A percentile compares a stretch with the other conserved stretches of the same genome.
Conservation (phyloP, 2,888 invertebrate genomes). For the Tiliacea aurago region DNA sequence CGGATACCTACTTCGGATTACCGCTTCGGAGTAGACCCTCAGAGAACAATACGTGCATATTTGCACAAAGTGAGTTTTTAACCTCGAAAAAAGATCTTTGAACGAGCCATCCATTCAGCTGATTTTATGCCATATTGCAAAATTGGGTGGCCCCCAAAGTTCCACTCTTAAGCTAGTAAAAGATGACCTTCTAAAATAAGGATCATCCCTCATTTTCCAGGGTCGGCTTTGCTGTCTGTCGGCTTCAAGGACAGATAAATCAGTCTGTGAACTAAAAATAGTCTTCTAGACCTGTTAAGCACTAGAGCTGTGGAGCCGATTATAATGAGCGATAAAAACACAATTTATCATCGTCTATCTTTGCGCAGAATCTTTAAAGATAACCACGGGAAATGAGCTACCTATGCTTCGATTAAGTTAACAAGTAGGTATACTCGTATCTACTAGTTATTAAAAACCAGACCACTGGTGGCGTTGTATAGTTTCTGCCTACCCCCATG, state of each 20-base stretch:
- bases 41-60: not conserved
- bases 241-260: constrained; percentile 28
- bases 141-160: not conserved
- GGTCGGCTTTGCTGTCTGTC: not conserved
- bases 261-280: constrained; percentile 24
- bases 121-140: not conserved
- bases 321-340: constrained; percentile 41
- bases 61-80: not conserved
- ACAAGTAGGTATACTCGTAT: not conserved
- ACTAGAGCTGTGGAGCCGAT: constrained; percentile 6
- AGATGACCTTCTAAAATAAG: constrained; percentile 9
- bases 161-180: not conserved
- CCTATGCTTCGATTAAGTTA: not conserved
- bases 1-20: too few relatives aligned
- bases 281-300: constrained; percentile 2
- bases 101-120: not conserved
- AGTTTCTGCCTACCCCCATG: too few relatives aligned
- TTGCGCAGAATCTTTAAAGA: constrained; percentile 27
- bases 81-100: not conserved
- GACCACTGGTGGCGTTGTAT: too few relatives aligned
- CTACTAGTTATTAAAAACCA: not conserved
- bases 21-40: too few relatives aligned
- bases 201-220: constrained; percentile 31
- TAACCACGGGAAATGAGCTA: constrained; percentile 13
- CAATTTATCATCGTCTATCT: constrained; percentile 51